Conservation (phyloP, 2,888 invertebrate genomes). For the Aromia moschata region DNA sequence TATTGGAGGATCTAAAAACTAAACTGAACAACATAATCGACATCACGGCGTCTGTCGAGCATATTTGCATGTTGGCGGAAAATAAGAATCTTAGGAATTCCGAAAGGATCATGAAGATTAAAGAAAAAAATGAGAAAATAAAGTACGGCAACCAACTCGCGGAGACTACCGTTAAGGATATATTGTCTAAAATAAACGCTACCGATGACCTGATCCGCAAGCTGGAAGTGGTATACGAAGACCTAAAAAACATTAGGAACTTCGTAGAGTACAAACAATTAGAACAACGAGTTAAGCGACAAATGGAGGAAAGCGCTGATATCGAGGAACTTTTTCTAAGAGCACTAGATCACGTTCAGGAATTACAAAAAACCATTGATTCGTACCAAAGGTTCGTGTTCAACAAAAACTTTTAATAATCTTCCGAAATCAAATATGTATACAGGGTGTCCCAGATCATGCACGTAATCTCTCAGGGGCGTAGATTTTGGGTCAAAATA, state of each 20-base stretch:
- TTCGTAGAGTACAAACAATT: constrained; percentile 54
- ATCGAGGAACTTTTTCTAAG: constrained; percentile 60
- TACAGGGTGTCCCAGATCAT: no score
- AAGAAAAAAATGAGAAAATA: constrained; percentile 43
- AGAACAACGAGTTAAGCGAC: constrained; percentile 58
- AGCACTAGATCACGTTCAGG: constrained; percentile 65
- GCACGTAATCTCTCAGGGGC: no score
- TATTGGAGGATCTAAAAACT: constrained; percentile 46
- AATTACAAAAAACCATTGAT: constrained; percentile 64
- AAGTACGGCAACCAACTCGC: constrained; percentile 40
- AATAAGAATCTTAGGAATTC: constrained; percentile 45
- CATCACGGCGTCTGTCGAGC: constrained; percentile 42
- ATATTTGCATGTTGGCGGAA: constrained; percentile 38
- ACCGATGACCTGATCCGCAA: constrained; percentile 43
- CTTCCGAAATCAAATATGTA: no score
- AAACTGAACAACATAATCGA: constrained; percentile 43
- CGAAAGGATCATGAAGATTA: constrained; percentile 40
- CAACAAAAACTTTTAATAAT: no score
- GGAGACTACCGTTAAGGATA: constrained; percentile 37
- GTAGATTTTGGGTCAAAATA: no score
- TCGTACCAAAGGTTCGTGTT: constrained; percentile 57
- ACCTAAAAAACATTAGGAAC: constrained; percentile 38
- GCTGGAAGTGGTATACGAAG: constrained; percentile 43
- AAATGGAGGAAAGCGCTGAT: constrained; percentile 44
- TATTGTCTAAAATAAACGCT: constrained; percentile 37